Conservation (phyloP, 2,113 vertebrate genomes). For the Mirounga angustirostris region DNA sequence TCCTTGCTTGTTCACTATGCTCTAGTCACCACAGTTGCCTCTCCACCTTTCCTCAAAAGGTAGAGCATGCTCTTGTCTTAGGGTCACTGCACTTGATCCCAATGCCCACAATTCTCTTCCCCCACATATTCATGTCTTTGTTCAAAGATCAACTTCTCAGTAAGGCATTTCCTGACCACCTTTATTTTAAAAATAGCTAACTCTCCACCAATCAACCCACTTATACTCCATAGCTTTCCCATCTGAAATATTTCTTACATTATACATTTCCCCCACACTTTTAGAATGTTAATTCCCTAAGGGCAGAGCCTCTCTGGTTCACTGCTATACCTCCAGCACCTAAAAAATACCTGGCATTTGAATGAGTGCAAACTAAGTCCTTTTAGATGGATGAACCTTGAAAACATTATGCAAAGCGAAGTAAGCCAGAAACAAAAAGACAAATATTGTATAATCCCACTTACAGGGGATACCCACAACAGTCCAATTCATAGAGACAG, state of each 20-base stretch:
- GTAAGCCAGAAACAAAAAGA: slow-evolving; percentile 14
- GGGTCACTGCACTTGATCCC: not conserved
- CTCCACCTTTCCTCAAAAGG: not conserved
- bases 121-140: not conserved
- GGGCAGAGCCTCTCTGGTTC: not conserved
- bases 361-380: not conserved
- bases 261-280: not conserved
- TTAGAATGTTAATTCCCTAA: not conserved
- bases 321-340: not conserved
- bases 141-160: not conserved
- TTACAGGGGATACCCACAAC: not conserved
- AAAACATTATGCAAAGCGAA: not conserved
- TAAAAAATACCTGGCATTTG: not conserved
- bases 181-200: slow-evolving; percentile 7
- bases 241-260: not conserved
- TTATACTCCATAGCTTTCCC: not conserved
- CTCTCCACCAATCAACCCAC: not conserved
- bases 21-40: not conserved
- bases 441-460: not conserved
- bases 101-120: not conserved
- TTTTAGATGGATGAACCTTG: not conserved
- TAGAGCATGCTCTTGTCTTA: not conserved
- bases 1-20: not conserved
- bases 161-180: not conserved
- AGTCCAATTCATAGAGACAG: not conserved